A percentile compares a stretch with the other conserved stretches of the same genome.
Evolutionary conservation across 2,888 invertebrate genomes (phyloP).

Genomic region (Malacosoma neustria): DNA sequence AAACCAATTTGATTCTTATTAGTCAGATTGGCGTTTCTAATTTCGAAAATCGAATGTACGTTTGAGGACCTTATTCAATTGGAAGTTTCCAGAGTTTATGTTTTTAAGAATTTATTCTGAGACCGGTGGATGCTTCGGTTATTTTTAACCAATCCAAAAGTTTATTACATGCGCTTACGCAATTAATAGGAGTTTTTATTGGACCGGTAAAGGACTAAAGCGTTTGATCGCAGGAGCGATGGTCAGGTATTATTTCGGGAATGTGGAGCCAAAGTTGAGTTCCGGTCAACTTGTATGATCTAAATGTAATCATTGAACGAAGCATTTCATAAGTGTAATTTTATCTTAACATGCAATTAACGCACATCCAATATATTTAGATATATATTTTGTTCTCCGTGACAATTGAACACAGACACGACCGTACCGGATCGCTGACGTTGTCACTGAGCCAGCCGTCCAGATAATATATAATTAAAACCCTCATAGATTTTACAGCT

Average conservation of each 20-base stretch:
- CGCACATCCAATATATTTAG: no score
- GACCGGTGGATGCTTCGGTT: slow-evolving; percentile 50
- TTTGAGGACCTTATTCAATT: slow-evolving; percentile 25
- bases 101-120: slow-evolving; percentile 70
- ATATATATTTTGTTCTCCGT: no score
- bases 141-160: slow-evolving; percentile 69
- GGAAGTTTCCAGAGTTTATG: slow-evolving; percentile 51
- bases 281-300: background rate
- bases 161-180: slow-evolving; percentile 70
- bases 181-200: slow-evolving; percentile 73
- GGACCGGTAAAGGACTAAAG: slow-evolving; percentile 64
- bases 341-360: no score
- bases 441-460: no score
- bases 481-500: no score
- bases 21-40: slow-evolving; percentile 27
- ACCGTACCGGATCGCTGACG: no score
- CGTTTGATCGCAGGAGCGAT: slow-evolving; percentile 46
- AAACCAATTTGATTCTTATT: slow-evolving; percentile 47
- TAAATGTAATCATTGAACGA: background rate
- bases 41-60: slow-evolving; percentile 22
- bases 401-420: no score
- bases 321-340: no score
- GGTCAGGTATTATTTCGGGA: slow-evolving; percentile 33
- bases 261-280: slow-evolving; percentile 8
- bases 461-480: no score